phyloP scores from a whole-genome alignment of 2,888 invertebrate species.

The Phalera bucephala region DNA sequence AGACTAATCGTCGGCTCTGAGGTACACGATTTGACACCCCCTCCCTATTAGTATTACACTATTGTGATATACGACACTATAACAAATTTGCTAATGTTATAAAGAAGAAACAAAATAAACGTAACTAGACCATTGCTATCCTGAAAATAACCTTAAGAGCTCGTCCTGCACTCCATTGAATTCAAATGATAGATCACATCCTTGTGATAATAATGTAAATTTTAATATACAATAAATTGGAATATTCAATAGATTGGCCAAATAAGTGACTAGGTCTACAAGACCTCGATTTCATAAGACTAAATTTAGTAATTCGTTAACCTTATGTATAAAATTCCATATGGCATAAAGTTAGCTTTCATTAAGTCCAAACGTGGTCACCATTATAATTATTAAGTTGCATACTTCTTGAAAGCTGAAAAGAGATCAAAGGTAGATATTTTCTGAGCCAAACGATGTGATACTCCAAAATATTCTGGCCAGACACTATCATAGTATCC shows the following conservation, averaged over 20 bases:
- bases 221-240: conserved; percentile 81
- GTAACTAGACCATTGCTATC: conserved; percentile 83
- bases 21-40: conserved; percentile 82
- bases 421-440: conserved; percentile 82
- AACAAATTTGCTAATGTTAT: conserved; percentile 82
- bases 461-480: conserved; percentile 82
- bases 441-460: conserved; percentile 83
- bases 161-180: conserved; percentile 81
- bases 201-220: conserved; percentile 69
- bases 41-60: conserved; percentile 78
- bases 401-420: conserved; percentile 81
- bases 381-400: conserved; percentile 78
- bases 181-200: conserved; percentile 68
- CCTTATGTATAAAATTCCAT: conserved; percentile 81
- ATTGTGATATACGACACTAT: conserved; percentile 82
- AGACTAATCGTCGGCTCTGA: conserved; percentile 56
- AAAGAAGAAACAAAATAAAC: conserved; percentile 75
- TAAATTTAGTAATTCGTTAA: conserved; percentile 83
- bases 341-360: conserved; percentile 83
- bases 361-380: conserved; percentile 79
- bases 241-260: conserved; percentile 82
- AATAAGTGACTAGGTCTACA: conserved; percentile 81
- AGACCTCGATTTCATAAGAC: conserved; percentile 78
- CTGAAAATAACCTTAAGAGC: conserved; percentile 73
- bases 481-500: conserved; percentile 83